These are phyloP conservation scores for Halichoeres trimaculatus DNA, from an alignment of 2,113 vertebrate genomes.

Conservation along the genomic window DNA sequence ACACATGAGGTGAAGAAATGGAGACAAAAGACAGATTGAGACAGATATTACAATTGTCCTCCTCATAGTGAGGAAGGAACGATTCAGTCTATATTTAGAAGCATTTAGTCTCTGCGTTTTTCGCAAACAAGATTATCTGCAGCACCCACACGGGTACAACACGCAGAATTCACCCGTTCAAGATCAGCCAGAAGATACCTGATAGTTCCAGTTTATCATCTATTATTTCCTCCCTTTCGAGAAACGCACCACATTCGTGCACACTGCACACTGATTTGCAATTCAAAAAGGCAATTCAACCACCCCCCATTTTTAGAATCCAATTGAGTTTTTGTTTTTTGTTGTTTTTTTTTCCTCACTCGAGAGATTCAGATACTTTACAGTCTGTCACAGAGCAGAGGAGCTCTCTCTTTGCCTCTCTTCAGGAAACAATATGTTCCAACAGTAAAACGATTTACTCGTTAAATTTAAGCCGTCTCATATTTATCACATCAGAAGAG, in stretches of 20 bases:
- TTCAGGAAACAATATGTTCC: background rate
- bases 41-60: conserved; percentile 13
- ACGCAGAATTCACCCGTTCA: conserved; percentile 23
- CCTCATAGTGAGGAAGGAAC: conserved; percentile 4
- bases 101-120: conserved; percentile 24
- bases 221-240: conserved; percentile 1
- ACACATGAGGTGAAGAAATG: conserved; percentile 13
- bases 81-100: conserved; percentile 50
- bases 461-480: no score
- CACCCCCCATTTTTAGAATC: conserved; percentile 20
- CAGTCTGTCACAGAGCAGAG: background rate
- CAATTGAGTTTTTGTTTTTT: conserved; percentile 1
- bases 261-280: conserved; percentile 47
- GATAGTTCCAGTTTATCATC: conserved; percentile 37
- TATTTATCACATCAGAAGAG: no score
- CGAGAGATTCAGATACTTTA: conserved; percentile 10
- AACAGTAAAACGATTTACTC: background rate
- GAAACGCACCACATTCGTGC: conserved; percentile 8
- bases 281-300: conserved; percentile 50
- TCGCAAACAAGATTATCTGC: conserved; percentile 56
- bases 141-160: conserved; percentile 22
- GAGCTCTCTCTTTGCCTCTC: background rate
- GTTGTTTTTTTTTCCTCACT: background rate
- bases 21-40: conserved; percentile 18
- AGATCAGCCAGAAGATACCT: conserved; percentile 25